A percentile compares a stretch with the other conserved stretches of the same genome.
Conservation (phyloP, 2,888 invertebrate species). For the Saturnia pavonia region DNA sequence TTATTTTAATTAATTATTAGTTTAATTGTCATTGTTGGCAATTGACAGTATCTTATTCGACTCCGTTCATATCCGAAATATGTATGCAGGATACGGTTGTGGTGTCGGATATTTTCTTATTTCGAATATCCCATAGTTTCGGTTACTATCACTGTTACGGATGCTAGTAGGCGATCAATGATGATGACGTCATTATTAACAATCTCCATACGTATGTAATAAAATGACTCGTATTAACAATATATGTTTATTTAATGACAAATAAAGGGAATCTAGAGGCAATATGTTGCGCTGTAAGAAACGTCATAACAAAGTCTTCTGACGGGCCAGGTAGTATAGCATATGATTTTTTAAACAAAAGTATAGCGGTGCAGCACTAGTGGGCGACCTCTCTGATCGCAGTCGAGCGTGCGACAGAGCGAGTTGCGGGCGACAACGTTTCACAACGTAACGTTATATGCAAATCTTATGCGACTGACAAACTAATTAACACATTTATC, state of each 20-base stretch:
- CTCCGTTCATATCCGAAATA: too few species aligned
- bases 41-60: too few species aligned
- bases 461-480: constrained; percentile 25
- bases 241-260: not conserved
- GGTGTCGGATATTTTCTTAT: too few species aligned
- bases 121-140: too few species aligned
- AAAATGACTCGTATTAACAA: too few species aligned
- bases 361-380: constrained; percentile 31
- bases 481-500: constrained; percentile 25
- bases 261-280: not conserved
- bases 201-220: too few species aligned
- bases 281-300: not conserved
- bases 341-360: not conserved
- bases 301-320: not conserved
- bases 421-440: constrained; percentile 31
- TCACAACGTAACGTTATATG: constrained; percentile 14
- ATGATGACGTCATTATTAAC: too few species aligned
- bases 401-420: constrained; percentile 31
- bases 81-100: too few species aligned
- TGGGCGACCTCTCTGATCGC: constrained; percentile 37
- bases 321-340: not conserved
- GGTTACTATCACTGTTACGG: too few species aligned
- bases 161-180: too few species aligned
- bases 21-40: too few species aligned
- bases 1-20: too few species aligned